phyloP scores from a whole-genome alignment of 2,797 vertebrate genomes.

The Pogonophryne albipinna region DNA sequence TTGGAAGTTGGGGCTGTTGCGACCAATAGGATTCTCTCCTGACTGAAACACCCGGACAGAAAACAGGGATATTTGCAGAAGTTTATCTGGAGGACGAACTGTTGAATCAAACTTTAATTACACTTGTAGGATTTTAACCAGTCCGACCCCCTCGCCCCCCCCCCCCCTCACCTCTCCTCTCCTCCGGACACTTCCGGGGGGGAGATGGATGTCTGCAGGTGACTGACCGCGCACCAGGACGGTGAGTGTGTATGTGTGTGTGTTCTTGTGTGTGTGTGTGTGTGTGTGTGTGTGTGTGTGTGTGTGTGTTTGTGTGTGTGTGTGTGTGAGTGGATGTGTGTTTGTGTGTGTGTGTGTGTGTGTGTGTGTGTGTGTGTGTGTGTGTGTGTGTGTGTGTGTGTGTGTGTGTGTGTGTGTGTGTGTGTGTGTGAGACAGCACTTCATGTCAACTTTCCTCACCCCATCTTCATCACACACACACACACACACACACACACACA shows the following conservation, averaged over 20 bases:
- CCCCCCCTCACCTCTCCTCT: conserved; percentile 1
- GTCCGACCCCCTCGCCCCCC: conserved; percentile 1
- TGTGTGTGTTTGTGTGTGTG: no score
- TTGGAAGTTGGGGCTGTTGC: conserved; percentile 62
- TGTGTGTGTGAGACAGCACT: no score
- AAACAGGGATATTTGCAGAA: not conserved
- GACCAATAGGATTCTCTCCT: no score
- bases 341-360: conserved; percentile 1
- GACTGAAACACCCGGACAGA: no score
- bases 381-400: no score
- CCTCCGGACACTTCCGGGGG: conserved; percentile 27
- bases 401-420: no score
- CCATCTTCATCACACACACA: no score
- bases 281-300: not conserved
- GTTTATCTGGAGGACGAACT: conserved; percentile 39
- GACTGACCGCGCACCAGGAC: conserved; percentile 67
- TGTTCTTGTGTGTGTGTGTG: not conserved
- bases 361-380: not conserved
- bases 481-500: no score
- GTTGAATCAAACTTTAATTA: conserved; percentile 68
- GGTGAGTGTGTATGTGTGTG: conserved; percentile 15
- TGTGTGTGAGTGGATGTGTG: accelerated
- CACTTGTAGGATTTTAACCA: conserved; percentile 51
- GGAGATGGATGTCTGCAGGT: conserved; percentile 77
- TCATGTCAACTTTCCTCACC: no score